Evolutionary conservation across 2,113 vertebrate genomes (phyloP).

Genomic region (Parus major): DNA sequence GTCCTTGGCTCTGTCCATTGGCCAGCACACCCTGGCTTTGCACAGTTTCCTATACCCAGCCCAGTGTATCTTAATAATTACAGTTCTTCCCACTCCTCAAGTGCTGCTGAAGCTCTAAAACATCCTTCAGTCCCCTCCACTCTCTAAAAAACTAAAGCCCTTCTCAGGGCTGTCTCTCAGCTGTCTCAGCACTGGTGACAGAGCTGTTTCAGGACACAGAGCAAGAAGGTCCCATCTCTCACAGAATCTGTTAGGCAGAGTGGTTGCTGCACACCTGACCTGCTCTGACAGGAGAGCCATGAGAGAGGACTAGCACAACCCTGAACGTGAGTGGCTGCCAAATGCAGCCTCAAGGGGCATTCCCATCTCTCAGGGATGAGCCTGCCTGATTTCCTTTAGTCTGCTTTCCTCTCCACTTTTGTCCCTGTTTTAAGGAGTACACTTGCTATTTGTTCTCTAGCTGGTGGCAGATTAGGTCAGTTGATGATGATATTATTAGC

Average conservation of each 20-base stretch:
- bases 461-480: background rate
- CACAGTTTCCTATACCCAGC: background rate
- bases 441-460: background rate
- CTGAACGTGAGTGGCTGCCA: accelerated
- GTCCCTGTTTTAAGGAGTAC: background rate
- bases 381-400: background rate
- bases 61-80: background rate
- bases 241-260: accelerated
- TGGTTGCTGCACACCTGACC: background rate
- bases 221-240: background rate
- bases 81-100: background rate
- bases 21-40: background rate
- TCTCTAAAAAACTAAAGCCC: background rate
- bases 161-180: background rate
- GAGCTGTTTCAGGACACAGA: background rate
- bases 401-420: background rate
- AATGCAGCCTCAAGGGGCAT: background rate
- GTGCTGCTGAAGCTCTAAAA: background rate
- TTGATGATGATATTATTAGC: background rate
- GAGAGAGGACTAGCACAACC: background rate
- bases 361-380: background rate
- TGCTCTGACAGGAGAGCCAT: background rate
- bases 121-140: background rate
- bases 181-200: background rate
- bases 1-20: background rate